Evolutionary conservation across 2,888 invertebrate species (phyloP).

Genomic region (Alloplasta piceator): DNA sequence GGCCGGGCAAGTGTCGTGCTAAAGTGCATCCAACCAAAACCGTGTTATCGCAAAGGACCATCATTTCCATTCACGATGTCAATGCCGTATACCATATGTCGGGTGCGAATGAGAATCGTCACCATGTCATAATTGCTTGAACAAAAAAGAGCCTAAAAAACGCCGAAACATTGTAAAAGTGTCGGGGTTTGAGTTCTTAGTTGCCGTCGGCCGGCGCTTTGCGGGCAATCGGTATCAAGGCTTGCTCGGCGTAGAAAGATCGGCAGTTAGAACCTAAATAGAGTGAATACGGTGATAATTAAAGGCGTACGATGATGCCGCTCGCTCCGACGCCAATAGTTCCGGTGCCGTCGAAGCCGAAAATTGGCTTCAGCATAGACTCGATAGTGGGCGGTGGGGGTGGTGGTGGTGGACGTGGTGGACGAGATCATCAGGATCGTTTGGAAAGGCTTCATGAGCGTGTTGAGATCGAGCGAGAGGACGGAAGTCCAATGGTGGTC

Average conservation of each 20-base stretch:
- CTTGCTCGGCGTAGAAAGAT: conserved; percentile 16
- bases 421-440: conserved; percentile 65
- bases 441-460: conserved; percentile 75
- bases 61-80: conserved; percentile 39
- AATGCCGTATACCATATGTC: conserved; percentile 35
- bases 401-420: conserved; percentile 83
- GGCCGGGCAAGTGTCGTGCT: neutral
- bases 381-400: conserved; percentile 92
- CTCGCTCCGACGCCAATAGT: conserved; percentile 96
- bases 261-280: conserved; percentile 15
- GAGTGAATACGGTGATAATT: conserved; percentile 58
- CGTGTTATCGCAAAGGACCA: neutral
- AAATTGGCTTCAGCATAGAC: conserved; percentile 97
- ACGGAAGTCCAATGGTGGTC: conserved; percentile 78
- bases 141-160: conserved; percentile 30
- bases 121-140: neutral
- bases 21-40: neutral
- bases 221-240: neutral
- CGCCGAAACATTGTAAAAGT: conserved; percentile 9
- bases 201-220: conserved; percentile 46
- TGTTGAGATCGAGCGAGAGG: conserved; percentile 77
- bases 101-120: conserved; percentile 16
- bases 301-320: conserved; percentile 92
- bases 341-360: conserved; percentile 95
- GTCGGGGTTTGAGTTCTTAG: conserved; percentile 37